These are phyloP conservation scores for Chloropsis hardwickii DNA, from an alignment of 2,113 vertebrate species.

Conservation along the genomic window DNA sequence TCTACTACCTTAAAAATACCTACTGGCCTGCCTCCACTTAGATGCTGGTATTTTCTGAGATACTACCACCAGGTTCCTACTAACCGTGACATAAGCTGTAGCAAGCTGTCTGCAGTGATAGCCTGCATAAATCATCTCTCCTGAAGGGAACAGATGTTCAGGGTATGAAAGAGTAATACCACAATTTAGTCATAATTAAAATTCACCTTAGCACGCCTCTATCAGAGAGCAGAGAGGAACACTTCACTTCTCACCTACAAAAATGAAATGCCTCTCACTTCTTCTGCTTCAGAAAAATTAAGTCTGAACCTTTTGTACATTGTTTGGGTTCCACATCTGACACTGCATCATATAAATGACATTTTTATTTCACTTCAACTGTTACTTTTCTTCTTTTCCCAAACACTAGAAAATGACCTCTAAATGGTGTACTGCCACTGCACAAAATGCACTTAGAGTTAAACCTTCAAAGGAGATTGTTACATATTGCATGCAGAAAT, in stretches of 20 bases:
- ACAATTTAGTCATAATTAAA: conserved; percentile 94
- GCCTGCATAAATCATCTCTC: conserved; percentile 89
- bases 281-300: conserved; percentile 62
- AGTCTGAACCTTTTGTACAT: not conserved
- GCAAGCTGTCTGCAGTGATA: conserved; percentile 89
- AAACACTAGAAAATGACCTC: conserved; percentile 27
- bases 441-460: not conserved
- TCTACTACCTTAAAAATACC: conserved; percentile 49
- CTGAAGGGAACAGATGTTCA: conserved; percentile 92
- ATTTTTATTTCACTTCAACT: conserved; percentile 15
- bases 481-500: not conserved
- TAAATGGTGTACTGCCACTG: not conserved
- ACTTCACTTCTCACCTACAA: conserved; percentile 71
- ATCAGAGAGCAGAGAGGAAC: conserved; percentile 74
- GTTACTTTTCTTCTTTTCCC: not conserved
- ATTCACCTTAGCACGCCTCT: conserved; percentile 86
- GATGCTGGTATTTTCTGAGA: conserved; percentile 75
- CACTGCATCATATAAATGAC: not conserved
- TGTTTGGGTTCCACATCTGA: conserved; percentile 1
- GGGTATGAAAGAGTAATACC: conserved; percentile 88
- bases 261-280: conserved; percentile 64
- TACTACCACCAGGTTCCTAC: conserved; percentile 74
- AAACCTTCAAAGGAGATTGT: not conserved
- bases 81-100: conserved; percentile 84
- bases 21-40: conserved; percentile 67